Evolutionary conservation across 2,113 vertebrate genomes (phyloP).

Genomic region (Periophthalmus modestus): DNA sequence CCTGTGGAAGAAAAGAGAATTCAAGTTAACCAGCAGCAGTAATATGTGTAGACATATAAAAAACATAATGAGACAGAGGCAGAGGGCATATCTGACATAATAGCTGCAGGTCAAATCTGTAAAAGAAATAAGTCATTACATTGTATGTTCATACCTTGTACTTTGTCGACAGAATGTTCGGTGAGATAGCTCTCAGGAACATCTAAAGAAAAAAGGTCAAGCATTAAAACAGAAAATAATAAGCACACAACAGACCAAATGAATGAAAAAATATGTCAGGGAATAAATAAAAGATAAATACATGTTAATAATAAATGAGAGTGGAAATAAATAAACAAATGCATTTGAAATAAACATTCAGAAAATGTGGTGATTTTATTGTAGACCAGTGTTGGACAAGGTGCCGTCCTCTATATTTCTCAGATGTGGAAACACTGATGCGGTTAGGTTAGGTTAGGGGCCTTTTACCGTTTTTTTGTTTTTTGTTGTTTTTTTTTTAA

Average conservation of each 20-base stretch:
- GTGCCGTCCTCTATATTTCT: no score
- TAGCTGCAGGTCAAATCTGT: background rate
- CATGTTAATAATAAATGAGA: background rate
- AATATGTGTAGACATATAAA: background rate
- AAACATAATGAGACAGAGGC: no score
- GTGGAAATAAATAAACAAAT: background rate
- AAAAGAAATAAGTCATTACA: background rate
- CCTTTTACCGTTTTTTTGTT: no score
- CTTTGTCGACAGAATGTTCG: constrained; percentile 38
- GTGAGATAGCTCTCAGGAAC: constrained; percentile 35
- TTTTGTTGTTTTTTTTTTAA: no score
- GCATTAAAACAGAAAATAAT: background rate
- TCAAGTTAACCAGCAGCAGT: background rate
- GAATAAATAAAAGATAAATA: background rate
- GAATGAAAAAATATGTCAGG: background rate
- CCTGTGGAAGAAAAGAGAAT: constrained; percentile 37
- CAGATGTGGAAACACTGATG: no score
- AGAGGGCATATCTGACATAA: background rate
- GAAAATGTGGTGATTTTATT: no score
- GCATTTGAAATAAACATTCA: background rate
- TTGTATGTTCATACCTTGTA: constrained; percentile 57
- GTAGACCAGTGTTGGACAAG: no score
- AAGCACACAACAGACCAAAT: background rate
- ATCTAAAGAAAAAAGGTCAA: constrained; percentile 46
- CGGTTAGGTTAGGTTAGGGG: no score